Evolutionary conservation across 2,888 invertebrate species (phyloP).

Genomic region (Heteromurus nitidus): DNA sequence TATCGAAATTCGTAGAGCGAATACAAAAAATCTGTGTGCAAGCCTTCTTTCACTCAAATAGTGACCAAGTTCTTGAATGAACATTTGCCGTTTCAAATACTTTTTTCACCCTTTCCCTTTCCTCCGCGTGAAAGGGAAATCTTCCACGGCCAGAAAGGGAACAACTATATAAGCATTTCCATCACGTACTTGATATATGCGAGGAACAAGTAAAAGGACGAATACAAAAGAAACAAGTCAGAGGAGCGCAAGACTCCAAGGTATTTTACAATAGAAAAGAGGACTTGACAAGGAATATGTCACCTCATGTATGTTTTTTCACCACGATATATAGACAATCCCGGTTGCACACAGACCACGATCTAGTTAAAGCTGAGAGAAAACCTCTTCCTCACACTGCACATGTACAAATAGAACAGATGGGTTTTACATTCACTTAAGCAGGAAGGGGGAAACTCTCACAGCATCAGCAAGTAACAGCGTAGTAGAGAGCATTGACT

Average conservation of each 20-base stretch:
- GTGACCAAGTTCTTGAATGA: too few relatives aligned
- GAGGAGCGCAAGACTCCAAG: neutral
- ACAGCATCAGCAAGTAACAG: conserved; percentile 2
- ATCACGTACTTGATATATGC: conserved; percentile 21
- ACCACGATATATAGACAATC: conserved; percentile 21
- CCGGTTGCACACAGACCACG: conserved; percentile 21
- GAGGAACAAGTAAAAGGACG: neutral
- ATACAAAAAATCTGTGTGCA: too few relatives aligned
- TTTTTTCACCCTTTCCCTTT: conserved; percentile 11
- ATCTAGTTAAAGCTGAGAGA: conserved; percentile 6
- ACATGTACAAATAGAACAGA: conserved; percentile 29
- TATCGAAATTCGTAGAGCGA: too few relatives aligned
- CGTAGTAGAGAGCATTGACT: neutral
- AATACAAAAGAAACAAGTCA: too few relatives aligned
- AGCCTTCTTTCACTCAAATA: too few relatives aligned
- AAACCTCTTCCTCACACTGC: conserved; percentile 5
- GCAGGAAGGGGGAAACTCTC: conserved; percentile 8
- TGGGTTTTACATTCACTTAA: conserved; percentile 32
- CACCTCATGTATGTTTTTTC: conserved; percentile 33
- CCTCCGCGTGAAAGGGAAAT: conserved; percentile 1
- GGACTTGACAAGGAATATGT: conserved; percentile 23
- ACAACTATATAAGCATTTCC: conserved; percentile 23
- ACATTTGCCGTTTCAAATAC: conserved; percentile 37
- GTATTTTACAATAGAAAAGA: neutral
- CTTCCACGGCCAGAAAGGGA: conserved; percentile 1